A percentile compares a stretch with the other conserved stretches of the same genome.
Conservation (phyloP, 1,140 invertebrate species). For the Bombus superbus region DNA sequence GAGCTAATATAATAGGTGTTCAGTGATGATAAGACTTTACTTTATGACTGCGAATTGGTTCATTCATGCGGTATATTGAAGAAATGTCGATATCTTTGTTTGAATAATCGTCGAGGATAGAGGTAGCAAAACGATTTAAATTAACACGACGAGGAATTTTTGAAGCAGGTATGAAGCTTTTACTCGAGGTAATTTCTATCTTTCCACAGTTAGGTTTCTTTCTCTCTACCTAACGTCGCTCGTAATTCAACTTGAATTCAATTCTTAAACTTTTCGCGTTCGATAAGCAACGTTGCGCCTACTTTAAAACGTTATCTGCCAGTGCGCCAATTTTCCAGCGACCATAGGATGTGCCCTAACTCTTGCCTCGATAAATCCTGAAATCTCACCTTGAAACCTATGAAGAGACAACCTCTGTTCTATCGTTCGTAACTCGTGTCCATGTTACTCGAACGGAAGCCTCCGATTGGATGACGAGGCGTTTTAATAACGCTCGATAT, state of each 20-base stretch:
- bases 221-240: no score
- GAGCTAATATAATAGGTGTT: neutral
- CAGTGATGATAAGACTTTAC: no score
- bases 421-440: neutral
- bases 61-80: neutral
- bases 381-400: neutral
- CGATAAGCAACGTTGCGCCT: no score
- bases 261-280: no score
- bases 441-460: neutral
- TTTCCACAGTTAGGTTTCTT: no score
- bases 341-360: neutral
- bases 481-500: constrained; percentile 45
- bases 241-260: no score
- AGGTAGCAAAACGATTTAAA: neutral
- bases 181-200: no score
- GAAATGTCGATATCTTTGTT: neutral
- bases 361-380: neutral
- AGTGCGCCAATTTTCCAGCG: no score
- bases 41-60: neutral
- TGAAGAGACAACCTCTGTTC: neutral
- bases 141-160: no score
- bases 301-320: no score
- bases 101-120: neutral
- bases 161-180: no score
- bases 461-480: neutral